These are phyloP conservation scores for Chiloscyllium punctatum DNA, from an alignment of 2,797 vertebrate genomes.

Conservation along the genomic window DNA sequence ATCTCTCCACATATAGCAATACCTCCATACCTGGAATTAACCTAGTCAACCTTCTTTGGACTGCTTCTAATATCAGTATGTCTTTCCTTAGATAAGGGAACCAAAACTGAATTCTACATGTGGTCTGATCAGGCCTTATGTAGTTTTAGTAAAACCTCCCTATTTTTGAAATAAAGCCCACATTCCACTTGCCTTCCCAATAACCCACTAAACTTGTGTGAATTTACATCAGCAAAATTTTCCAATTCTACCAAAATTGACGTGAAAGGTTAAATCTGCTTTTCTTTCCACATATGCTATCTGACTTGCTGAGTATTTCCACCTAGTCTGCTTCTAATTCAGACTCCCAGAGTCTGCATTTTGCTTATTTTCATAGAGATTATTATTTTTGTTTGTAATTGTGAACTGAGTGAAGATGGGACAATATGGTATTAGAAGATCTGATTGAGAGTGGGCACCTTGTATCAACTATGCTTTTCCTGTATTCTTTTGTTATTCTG, in stretches of 20 bases:
- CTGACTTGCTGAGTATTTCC: neutral
- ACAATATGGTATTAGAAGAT: neutral
- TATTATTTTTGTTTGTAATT: neutral
- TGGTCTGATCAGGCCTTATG: too few species aligned
- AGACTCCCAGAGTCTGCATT: neutral
- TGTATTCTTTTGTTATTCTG: neutral
- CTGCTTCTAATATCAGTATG: too few species aligned
- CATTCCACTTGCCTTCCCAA: too few species aligned
- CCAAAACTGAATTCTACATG: too few species aligned
- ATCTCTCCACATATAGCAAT: too few species aligned
- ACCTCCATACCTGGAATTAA: too few species aligned
- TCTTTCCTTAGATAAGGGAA: too few species aligned
- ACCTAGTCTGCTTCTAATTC: neutral
- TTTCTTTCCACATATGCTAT: neutral
- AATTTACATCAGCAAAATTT: neutral
- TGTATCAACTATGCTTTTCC: neutral
- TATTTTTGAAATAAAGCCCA: too few species aligned
- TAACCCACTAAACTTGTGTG: too few species aligned
- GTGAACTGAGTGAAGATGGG: neutral
- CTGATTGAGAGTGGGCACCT: neutral
- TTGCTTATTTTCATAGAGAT: neutral
- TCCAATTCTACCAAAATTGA: neutral
- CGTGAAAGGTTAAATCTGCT: neutral
- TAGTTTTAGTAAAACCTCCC: too few species aligned
- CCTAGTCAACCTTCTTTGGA: too few species aligned